phyloP scores from a whole-genome alignment of 2,797 vertebrate species.

The Girardinus metallicus region DNA sequence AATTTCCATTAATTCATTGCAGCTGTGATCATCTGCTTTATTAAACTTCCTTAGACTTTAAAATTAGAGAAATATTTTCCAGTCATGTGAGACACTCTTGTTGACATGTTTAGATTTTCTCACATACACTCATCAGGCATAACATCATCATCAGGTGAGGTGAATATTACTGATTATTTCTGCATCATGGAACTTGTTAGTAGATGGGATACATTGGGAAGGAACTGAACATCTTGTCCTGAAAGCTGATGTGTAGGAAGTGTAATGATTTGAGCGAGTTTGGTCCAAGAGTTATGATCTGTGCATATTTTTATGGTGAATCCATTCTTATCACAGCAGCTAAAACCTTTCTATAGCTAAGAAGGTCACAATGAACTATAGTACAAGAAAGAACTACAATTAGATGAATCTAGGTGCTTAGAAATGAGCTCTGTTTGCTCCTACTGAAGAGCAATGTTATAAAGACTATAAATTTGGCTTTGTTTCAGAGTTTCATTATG shows the following conservation, averaged over 20 bases:
- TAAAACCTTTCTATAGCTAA: background rate
- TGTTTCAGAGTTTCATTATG: slow-evolving; percentile 1
- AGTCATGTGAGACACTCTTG: background rate
- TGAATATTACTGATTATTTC: background rate
- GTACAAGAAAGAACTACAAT: background rate
- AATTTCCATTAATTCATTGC: background rate
- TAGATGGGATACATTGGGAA: background rate
- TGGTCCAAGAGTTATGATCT: background rate
- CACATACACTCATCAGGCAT: background rate
- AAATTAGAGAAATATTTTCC: background rate
- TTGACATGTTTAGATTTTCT: background rate
- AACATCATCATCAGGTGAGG: background rate
- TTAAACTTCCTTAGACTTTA: background rate
- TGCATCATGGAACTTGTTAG: background rate
- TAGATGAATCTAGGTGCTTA: background rate
- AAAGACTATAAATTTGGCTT: background rate
- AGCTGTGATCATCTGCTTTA: background rate
- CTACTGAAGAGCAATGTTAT: background rate
- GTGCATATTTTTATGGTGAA: background rate
- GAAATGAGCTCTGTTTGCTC: background rate
- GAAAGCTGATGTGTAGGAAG: background rate
- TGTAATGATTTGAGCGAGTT: background rate
- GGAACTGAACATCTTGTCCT: background rate
- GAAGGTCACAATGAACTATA: background rate
- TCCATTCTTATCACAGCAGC: background rate